Conservation (phyloP, 2,113 vertebrate species). For the Myanophis thanlyinensis region DNA sequence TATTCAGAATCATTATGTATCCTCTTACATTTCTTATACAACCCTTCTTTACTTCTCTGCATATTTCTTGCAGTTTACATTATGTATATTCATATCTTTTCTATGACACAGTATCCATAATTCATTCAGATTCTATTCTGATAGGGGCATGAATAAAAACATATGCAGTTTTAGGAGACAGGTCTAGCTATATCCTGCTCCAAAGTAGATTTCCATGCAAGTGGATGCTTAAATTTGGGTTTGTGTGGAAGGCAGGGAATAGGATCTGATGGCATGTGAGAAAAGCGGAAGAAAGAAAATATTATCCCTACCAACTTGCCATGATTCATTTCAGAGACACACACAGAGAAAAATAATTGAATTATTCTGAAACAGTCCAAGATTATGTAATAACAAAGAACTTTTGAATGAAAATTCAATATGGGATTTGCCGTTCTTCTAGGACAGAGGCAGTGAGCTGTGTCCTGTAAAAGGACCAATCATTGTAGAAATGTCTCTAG, state of each 20-base stretch:
- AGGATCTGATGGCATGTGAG: not conserved
- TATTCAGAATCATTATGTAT: too few relatives aligned
- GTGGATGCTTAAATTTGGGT: not conserved
- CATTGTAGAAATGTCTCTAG: not conserved
- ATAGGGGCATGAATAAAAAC: not conserved
- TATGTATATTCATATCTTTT: too few relatives aligned
- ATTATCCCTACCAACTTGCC: not conserved
- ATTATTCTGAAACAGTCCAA: not conserved
- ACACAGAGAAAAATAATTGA: not conserved
- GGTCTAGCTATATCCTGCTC: not conserved
- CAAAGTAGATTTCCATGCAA: not conserved
- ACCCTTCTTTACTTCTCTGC: too few relatives aligned
- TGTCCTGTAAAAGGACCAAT: not conserved
- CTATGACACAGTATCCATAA: too few relatives aligned
- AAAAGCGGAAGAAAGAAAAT: not conserved
- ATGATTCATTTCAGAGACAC: not conserved
- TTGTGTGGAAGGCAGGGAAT: not conserved
- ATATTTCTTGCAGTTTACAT: too few relatives aligned
- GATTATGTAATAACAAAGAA: not conserved
- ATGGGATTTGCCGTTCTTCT: not conserved
- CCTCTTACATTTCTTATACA: too few relatives aligned
- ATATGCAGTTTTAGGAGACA: not conserved
- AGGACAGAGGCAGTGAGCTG: too few relatives aligned
- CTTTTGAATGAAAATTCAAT: not conserved
- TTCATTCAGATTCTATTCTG: not conserved